These are phyloP conservation scores for Steromphala cineraria DNA, from an alignment of 2,888 invertebrate genomes.

Conservation along the genomic window DNA sequence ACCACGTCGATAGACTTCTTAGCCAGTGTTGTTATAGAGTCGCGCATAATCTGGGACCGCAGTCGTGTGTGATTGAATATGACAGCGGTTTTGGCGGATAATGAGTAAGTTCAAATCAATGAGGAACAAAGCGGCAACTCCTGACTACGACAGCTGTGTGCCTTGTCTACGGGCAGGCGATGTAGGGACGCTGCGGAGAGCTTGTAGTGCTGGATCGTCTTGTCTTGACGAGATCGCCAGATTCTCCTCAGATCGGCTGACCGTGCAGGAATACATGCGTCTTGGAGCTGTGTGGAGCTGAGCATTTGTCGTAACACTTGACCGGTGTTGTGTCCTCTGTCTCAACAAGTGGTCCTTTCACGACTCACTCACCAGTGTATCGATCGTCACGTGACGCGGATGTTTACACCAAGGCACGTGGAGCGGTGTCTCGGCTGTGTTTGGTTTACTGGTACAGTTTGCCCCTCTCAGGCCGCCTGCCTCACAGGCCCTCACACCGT, in stretches of 20 bases:
- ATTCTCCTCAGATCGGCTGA: neutral
- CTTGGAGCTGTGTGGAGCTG: neutral
- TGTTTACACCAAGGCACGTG: slow-evolving; percentile 30
- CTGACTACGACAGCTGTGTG: neutral
- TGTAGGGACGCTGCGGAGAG: no score
- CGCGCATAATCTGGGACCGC: neutral
- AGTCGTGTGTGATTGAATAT: neutral
- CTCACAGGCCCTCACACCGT: neutral
- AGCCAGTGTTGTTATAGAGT: neutral
- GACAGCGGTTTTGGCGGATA: neutral
- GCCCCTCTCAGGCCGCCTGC: neutral
- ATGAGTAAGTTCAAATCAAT: neutral
- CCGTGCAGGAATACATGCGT: neutral
- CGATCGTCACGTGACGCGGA: slow-evolving; percentile 25
- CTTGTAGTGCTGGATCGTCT: neutral
- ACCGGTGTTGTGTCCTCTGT: neutral
- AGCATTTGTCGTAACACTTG: neutral
- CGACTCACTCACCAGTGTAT: neutral
- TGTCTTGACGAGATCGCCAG: neutral
- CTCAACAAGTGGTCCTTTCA: neutral
- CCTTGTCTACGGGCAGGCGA: neutral
- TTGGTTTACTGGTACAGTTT: slow-evolving; percentile 4
- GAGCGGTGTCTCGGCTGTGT: slow-evolving; percentile 6
- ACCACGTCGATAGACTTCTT: no score
- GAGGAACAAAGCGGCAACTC: neutral